Evolutionary conservation across 1,140 invertebrate genomes (phyloP).

Genomic region (Mya arenaria): DNA sequence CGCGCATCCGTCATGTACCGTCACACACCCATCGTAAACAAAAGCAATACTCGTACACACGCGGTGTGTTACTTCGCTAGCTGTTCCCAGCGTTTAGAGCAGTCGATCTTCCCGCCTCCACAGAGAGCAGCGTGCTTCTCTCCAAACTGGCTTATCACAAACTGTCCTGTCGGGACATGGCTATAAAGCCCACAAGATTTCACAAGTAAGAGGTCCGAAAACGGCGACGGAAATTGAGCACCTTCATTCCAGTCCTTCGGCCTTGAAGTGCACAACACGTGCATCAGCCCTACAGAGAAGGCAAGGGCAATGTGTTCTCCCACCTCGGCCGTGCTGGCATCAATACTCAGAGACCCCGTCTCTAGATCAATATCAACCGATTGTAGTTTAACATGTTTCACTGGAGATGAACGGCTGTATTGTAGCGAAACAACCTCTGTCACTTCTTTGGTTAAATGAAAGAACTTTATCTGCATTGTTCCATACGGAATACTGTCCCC

Average conservation of each 20-base stretch:
- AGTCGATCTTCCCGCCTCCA: not conserved
- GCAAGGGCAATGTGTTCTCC: not conserved
- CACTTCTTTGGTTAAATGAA: no score
- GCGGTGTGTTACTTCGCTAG: no score
- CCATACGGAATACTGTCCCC: no score
- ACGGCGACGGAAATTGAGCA: not conserved
- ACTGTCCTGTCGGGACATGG: not conserved
- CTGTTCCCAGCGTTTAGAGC: not conserved
- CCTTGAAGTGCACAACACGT: conserved; percentile 11
- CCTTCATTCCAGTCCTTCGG: not conserved
- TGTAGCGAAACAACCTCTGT: no score
- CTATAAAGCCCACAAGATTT: not conserved
- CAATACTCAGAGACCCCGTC: not conserved
- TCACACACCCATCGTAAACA: no score
- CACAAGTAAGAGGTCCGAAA: not conserved
- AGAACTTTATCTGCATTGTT: no score
- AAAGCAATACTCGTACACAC: no score
- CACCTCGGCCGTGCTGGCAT: not conserved
- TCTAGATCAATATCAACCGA: not conserved
- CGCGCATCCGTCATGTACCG: no score
- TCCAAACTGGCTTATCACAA: not conserved
- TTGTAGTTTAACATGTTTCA: not conserved
- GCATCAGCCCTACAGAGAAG: not conserved
- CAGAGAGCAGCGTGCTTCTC: not conserved
- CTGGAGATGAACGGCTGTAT: no score